These are phyloP conservation scores for Pagetopsis macropterus DNA, from an alignment of 2,797 vertebrate species.

Conservation along the genomic window DNA sequence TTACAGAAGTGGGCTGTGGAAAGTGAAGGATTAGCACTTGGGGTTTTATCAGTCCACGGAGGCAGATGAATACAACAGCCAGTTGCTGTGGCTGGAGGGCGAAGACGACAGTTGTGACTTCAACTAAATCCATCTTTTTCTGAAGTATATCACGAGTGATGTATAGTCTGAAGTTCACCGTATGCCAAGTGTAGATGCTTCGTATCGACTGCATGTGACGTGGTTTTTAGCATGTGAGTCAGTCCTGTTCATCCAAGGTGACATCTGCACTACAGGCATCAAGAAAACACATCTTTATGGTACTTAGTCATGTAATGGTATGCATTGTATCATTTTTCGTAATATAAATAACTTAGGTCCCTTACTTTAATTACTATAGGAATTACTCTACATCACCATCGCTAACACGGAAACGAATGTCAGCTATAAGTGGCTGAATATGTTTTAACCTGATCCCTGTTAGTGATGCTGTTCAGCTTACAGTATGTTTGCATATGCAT, in stretches of 20 bases:
- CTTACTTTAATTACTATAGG: not conserved
- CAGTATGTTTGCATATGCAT: not conserved
- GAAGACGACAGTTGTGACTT: constrained; percentile 44
- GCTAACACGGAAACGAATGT: not conserved
- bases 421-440: not conserved
- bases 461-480: not conserved
- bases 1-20: constrained; percentile 52
- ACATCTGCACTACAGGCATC: constrained; percentile 21
- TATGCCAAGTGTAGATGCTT: not conserved
- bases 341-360: not conserved
- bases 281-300: not conserved
- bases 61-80: constrained; percentile 36
- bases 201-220: constrained; percentile 20
- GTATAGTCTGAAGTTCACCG: constrained; percentile 28
- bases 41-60: constrained; percentile 55
- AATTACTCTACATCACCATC: not conserved
- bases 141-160: constrained; percentile 46
- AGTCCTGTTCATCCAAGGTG: constrained; percentile 35
- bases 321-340: constrained; percentile 8
- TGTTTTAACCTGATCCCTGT: not conserved
- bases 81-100: constrained; percentile 42
- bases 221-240: constrained; percentile 22
- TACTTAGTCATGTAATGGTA: not conserved
- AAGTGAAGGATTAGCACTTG: constrained; percentile 56
- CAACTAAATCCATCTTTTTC: constrained; percentile 58